These are phyloP conservation scores for Indicator maculatus DNA, from an alignment of 2,113 vertebrate genomes.

Conservation along the genomic window DNA sequence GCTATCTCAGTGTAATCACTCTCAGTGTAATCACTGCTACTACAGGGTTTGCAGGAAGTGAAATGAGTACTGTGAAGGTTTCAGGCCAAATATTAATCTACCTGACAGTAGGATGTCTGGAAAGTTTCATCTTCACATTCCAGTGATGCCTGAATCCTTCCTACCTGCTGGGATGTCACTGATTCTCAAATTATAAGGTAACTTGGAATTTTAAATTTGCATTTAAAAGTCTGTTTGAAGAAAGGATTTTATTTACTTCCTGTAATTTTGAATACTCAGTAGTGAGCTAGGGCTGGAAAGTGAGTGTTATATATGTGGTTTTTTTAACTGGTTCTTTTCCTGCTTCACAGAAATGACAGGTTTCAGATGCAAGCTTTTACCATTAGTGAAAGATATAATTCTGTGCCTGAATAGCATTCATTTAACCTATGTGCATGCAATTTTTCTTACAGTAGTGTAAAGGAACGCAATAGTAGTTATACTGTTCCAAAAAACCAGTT, in stretches of 20 bases:
- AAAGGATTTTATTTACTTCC: neutral
- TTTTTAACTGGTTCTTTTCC: neutral
- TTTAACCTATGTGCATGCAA: neutral
- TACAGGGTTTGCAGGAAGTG: neutral
- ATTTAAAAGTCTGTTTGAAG: constrained; percentile 3
- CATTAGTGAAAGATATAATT: neutral
- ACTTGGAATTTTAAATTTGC: neutral
- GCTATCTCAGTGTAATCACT: constrained; percentile 6
- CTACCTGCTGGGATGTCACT: neutral
- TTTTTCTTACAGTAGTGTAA: neutral
- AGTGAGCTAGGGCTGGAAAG: neutral
- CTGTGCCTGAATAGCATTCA: neutral
- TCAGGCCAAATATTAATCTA: constrained; percentile 40
- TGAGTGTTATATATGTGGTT: neutral
- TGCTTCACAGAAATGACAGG: neutral
- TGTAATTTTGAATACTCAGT: neutral
- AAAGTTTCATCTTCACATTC: constrained; percentile 47
- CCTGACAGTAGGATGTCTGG: constrained; percentile 22
- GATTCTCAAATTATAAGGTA: neutral
- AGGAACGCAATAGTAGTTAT: neutral
- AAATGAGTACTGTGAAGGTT: neutral
- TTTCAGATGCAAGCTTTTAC: neutral
- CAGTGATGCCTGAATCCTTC: neutral
- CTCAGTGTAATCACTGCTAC: neutral
- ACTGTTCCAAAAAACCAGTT: neutral